Evolutionary conservation across 2,797 vertebrate genomes (phyloP), one percentile per base, ranked within the genome.

Genomic region (Tachyglossus aculeatus): DNA sequence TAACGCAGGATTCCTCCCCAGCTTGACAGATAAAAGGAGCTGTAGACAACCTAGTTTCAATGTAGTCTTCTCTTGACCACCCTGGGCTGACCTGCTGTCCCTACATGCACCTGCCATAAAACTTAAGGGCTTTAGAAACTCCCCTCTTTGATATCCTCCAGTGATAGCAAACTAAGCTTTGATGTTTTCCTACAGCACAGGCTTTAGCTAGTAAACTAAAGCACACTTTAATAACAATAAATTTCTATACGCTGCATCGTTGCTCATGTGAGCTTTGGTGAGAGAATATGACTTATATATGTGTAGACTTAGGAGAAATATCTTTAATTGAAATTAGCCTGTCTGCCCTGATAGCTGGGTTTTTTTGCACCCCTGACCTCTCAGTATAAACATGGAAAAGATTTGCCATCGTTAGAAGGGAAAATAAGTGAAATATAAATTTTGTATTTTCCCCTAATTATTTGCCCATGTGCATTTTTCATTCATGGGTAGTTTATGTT

Each of bases 101-200:
- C 95, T 94, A 70, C 90, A 94, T 95, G 94, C 95, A 96, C 96
- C 95, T 98, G 96, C 95, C 91, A 93, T 98, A 96, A 97, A 97
- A 97, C 94, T 96, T 97, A 94, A 96, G 95, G 95, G 90, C 94
- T 94, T 94, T 90, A 90, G 91, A 94, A 93, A 92, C 90, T 89
- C 92, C 91, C 78, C 31, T 82, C 96, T 99, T 98, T 98, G 96
- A 98, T 96, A 96, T 96, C 92, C 94, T 94, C 95, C 95, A 96
- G 96, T 95, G 95, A 94, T 92, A 95, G 94, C 91, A 89, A 75
- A 59, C 85, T 92, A 94, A 95, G 92, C 96, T 99, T 97, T 99
- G 95, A 96, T 95, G 95, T 91, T 72, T 89, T 92, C 93, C 91
- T 87, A 77, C 91, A 94, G 94, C 94, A 96, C 94, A 96, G 95